Evolutionary conservation across 2,113 vertebrate species (phyloP).

Genomic region (Oenanthe oenanthe): DNA sequence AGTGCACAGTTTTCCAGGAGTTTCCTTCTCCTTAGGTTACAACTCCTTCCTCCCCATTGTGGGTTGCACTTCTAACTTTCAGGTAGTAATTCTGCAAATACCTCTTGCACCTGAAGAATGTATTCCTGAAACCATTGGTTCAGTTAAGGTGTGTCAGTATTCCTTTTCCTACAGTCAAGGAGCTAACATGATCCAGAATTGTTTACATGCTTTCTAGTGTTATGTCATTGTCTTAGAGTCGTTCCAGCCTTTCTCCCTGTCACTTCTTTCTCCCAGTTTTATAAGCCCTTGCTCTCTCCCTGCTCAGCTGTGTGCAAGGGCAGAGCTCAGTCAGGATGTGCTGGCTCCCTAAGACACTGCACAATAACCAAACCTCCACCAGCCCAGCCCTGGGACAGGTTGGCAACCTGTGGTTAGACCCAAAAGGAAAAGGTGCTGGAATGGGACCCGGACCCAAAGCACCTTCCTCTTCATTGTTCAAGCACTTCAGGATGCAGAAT

Average conservation of each 20-base stretch:
- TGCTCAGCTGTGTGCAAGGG: background rate
- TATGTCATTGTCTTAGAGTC: background rate
- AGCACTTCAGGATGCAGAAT: background rate
- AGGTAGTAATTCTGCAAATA: slow-evolving; percentile 63
- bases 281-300: background rate
- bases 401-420: background rate
- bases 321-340: rapidly evolving
- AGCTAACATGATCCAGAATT: background rate
- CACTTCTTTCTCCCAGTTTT: background rate
- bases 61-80: slow-evolving; percentile 38
- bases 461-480: background rate
- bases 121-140: slow-evolving; percentile 50
- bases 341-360: background rate
- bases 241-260: background rate
- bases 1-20: background rate
- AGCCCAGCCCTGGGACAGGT: background rate
- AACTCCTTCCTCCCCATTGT: background rate
- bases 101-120: slow-evolving; percentile 72
- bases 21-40: background rate
- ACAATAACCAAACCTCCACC: background rate
- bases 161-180: background rate
- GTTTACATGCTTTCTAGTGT: slow-evolving; percentile 26
- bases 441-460: rapidly evolving
- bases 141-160: slow-evolving; percentile 35
- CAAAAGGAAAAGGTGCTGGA: background rate